Base-by-base conservation (phyloP, 1,140 invertebrate species). In the Drosophila asahinai region DNA sequence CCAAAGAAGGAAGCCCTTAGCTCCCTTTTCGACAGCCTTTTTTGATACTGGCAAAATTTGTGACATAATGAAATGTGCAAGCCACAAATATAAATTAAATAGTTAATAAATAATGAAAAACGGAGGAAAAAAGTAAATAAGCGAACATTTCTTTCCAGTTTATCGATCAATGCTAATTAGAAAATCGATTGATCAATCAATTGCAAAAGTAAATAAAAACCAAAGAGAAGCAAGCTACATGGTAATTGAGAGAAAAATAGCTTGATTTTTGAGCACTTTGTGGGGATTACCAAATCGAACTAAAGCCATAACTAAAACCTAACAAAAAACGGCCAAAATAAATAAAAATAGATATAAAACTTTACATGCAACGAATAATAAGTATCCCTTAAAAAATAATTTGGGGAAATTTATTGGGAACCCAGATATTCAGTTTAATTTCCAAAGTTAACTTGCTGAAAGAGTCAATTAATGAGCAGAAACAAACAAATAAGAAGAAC, bases 91-190 rank as follows among this genome's bases (percentile, higher is more conserved):
- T 15, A 38, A 55, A 55, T 9, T 15, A 17, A n/a, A 27, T 7
- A 27, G 27, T 30, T 48, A 33, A 36, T 19, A 66, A 48, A 36
- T 9, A 30, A 36, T 2, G 17, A 36, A 30, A 54, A 14, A 11
- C 1, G 22, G 12, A 14, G 36, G 15, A 15, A 27, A n/a, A 25
- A 48, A 3, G 27, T 52, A 25, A 38, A 58, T 2, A 22, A 55
- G 8, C 33, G 5, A 47, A 8, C 12, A 33, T 55, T 57, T 45
- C 52, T 49, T 61, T 82, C 55, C 60, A 66, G 64, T 78, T 71
- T 58, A 83, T 64, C 84, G 77, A 75, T 87, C 84, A 83, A 78
- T 89, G 77, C 58, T 73, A 87, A 87, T 87, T 81, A 75, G 68
- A 74, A 83, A 83, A 83, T 43, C 77, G 65, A 89, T 89, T 83